Evolutionary conservation across 1,140 invertebrate species (phyloP).

Genomic region (Cydia pomonella): DNA sequence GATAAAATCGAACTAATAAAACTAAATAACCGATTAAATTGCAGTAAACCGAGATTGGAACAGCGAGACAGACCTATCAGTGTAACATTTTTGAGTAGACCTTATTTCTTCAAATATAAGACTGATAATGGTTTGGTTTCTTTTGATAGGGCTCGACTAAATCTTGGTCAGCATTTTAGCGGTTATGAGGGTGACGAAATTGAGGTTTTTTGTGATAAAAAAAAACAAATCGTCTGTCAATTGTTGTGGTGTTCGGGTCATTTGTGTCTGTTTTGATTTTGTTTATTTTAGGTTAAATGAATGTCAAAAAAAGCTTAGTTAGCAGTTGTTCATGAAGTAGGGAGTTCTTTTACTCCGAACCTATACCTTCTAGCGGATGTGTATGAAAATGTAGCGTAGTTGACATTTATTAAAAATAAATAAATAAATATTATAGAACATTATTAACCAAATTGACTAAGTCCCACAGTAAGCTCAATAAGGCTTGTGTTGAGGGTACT

Average conservation of each 20-base stretch:
- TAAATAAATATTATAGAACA: no score
- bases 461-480: no score
- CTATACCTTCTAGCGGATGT: no score
- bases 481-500: no score
- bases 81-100: not conserved
- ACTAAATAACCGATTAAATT: constrained; percentile 22
- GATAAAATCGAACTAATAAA: constrained; percentile 19
- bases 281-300: not conserved
- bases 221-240: constrained; percentile 3
- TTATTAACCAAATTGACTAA: no score
- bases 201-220: constrained; percentile 3
- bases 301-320: no score
- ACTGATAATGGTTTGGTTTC: not conserved
- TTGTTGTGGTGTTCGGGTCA: not conserved
- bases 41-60: constrained; percentile 19
- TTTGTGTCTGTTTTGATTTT: not conserved
- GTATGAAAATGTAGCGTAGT: no score
- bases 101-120: not conserved
- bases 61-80: not conserved
- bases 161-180: constrained; percentile 10
- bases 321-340: no score
- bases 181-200: not conserved
- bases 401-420: not conserved
- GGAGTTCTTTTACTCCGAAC: no score
- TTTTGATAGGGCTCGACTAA: not conserved